Base-by-base conservation (phyloP, 35 echinoderm and acorn worm genomes). In the Stichopus chloronotus region DNA sequence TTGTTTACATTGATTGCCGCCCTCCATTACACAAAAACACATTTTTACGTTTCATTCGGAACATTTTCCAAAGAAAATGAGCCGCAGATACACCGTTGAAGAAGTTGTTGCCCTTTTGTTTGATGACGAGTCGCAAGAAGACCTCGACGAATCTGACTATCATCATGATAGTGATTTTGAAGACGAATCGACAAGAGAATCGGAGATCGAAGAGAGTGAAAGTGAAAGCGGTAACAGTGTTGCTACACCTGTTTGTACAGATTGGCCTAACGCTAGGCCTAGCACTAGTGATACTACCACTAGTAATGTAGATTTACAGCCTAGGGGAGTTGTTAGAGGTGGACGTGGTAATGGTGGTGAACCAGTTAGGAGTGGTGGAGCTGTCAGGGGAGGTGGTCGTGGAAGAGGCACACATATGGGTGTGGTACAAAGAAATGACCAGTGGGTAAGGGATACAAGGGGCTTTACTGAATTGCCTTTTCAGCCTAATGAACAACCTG, bases 401-500 rank as follows among this genome's bases (percentile, higher is more conserved):
- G 69, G 69, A 74, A 74, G 69, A 74, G 69, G 69, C 69, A 3
- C 14, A 74, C 69, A 74, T 5, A 74, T 14, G 69, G 69, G 69
- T 74, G 69, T 74, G 69, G 69, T 74, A 74, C 69, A 74, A 74
- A 8, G 69, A 74, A 69, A 69, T 69, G 63, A 69, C 63, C 63
- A 69, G 63, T 69, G 63, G 63, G 63, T 69, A 69, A 9, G 63
- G 63, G 63, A 87, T 56, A 87, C 84, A 57, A 43, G 58, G 58
- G 84, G 52, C 19, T 87, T 57, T 58, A 87, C 84, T 53, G 43
- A 87, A 57, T 57, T 87, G 17, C 84, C 52, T 17, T 87, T 87
- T 87, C 84, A 87, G 6, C 84, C 84, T 58, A 57, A 87, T 87
- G 84, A 87, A 87, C 84, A 8, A 87, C 84, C 84, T 87, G 84